Conservation (phyloP, 2,113 vertebrate species). For the Eolophus roseicapilla region DNA sequence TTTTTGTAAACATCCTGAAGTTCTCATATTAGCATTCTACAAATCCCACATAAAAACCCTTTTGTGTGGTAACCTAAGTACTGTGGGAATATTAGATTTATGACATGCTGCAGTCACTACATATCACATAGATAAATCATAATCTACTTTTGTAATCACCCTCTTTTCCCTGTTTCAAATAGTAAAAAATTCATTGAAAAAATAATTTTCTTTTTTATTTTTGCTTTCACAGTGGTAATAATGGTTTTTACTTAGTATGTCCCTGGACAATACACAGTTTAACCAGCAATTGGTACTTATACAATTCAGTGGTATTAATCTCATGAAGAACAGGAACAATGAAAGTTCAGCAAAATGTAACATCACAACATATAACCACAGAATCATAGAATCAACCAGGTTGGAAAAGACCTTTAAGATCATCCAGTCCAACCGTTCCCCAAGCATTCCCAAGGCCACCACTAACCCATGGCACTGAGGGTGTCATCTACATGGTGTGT, state of each 20-base stretch:
- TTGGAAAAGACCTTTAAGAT: too few species aligned
- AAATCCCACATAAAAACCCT: neutral
- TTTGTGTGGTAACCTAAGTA: neutral
- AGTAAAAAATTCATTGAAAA: neutral
- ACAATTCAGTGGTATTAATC: neutral
- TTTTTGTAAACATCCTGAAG: neutral
- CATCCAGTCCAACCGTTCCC: too few species aligned
- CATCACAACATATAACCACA: neutral
- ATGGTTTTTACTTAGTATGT: neutral
- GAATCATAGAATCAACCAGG: too few species aligned
- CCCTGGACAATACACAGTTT: neutral
- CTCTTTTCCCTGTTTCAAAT: neutral
- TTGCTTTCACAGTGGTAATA: neutral
- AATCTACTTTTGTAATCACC: neutral
- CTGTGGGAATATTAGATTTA: neutral
- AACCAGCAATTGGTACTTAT: neutral
- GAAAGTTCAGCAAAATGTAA: neutral
- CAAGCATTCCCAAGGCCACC: too few species aligned
- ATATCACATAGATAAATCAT: neutral
- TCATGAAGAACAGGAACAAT: neutral
- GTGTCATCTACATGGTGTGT: too few species aligned
- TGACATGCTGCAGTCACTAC: neutral
- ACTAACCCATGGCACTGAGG: too few species aligned
- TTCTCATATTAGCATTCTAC: neutral
- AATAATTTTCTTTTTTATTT: neutral